phyloP scores from a whole-genome alignment of 2,113 vertebrate species.

The Hypocryptadius cinnamomeus region DNA sequence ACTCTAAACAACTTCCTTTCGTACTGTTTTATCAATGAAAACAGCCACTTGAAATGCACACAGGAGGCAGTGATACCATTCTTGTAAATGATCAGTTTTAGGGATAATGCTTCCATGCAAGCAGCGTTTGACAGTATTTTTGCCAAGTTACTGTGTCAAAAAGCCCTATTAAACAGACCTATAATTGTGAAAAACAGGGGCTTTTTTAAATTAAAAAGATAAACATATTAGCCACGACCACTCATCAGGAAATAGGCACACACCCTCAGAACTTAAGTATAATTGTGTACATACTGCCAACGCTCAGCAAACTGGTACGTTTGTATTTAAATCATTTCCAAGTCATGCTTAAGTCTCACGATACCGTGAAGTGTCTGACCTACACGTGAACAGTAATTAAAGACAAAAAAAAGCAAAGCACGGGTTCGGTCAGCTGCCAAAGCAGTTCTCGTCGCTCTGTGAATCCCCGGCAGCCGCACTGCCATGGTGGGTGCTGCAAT shows the following conservation, averaged over 20 bases:
- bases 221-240: not conserved
- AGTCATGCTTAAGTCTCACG: not conserved
- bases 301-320: fast-evolving
- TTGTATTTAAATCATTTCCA: not conserved
- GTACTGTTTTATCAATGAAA: not conserved
- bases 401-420: fast-evolving
- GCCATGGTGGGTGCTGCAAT: not conserved
- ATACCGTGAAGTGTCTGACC: not conserved
- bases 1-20: not conserved
- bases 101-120: fast-evolving
- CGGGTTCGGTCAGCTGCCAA: fast-evolving
- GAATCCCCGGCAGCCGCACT: not conserved
- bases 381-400: not conserved
- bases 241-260: not conserved
- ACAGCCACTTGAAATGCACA: not conserved
- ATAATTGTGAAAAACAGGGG: not conserved
- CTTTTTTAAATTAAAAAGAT: not conserved
- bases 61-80: not conserved
- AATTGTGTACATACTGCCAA: fast-evolving
- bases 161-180: not conserved
- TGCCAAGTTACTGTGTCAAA: not conserved
- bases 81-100: not conserved
- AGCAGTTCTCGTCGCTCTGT: fast-evolving
- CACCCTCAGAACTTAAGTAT: too few relatives aligned
- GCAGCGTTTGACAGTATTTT: not conserved